Conservation (phyloP, 1,140 invertebrate genomes). For the Drosophila erecta region DNA sequence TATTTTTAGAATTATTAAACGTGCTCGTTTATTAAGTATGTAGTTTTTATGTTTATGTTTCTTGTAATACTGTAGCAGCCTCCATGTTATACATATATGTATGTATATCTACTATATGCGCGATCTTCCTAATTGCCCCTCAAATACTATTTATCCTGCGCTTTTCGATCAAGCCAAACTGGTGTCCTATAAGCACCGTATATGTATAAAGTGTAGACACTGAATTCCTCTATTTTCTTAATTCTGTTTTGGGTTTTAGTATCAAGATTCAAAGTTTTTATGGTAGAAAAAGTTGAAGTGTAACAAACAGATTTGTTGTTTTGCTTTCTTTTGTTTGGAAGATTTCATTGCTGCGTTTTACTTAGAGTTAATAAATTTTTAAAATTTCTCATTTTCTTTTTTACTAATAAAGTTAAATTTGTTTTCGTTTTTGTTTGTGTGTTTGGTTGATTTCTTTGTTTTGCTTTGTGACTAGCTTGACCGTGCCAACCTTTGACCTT, state of each 20-base stretch:
- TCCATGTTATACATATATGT: slow-evolving; percentile 67
- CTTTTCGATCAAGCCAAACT: slow-evolving; percentile 24
- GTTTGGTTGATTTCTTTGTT: slow-evolving; percentile 71
- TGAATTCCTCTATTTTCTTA: slow-evolving; percentile 14
- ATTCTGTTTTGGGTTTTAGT: slow-evolving; percentile 22
- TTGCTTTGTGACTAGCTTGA: slow-evolving; percentile 68
- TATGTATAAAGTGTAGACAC: slow-evolving; percentile 36
- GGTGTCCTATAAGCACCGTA: slow-evolving; percentile 25
- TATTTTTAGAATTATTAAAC: slow-evolving; percentile 54
- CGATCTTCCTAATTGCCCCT: slow-evolving; percentile 16
- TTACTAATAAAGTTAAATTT: slow-evolving; percentile 63
- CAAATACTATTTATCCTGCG: slow-evolving; percentile 28
- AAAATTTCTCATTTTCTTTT: slow-evolving; percentile 61
- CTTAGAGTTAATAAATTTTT: slow-evolving; percentile 75
- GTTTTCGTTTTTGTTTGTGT: slow-evolving; percentile 35
- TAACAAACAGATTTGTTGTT: slow-evolving; percentile 62
- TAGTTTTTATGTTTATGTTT: slow-evolving; percentile 46
- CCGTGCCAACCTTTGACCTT: slow-evolving; percentile 43
- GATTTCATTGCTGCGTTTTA: slow-evolving; percentile 78
- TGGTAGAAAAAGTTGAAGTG: slow-evolving; percentile 73
- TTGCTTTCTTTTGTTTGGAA: slow-evolving; percentile 60
- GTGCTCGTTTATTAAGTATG: slow-evolving; percentile 39
- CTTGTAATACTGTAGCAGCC: slow-evolving; percentile 83
- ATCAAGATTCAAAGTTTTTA: slow-evolving; percentile 42
- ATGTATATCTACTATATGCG: slow-evolving; percentile 29